Base-by-base conservation (phyloP, 2,888 invertebrate species). In the Watsonalla binaria region DNA sequence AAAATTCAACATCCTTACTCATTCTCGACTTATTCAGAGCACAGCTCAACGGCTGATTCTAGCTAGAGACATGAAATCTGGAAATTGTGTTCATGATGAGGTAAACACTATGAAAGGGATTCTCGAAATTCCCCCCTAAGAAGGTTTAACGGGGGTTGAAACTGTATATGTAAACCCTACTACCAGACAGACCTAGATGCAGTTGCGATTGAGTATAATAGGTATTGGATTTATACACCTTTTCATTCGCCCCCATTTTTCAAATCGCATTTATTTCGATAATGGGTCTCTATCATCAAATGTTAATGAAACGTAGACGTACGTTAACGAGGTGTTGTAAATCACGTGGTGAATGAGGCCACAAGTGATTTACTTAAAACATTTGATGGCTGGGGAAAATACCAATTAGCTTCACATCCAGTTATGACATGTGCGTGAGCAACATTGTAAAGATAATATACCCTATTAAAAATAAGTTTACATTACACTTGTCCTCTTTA, bases 221-320 rank as follows among this genome's bases (percentile, higher is more conserved):
- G 7, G 7, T 37, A 37, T 0, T 47, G 55, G 47, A 59, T 34
- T 45, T 42, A 51, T 52, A 54, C 13, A 9, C 51, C 42, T 48
- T 46, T 49, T 54, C 33, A 47, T 39, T 59, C 58, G 57, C 58
- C 54, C 48, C 57, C 59, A 64, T 69, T 50, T 37, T 57, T 56
- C 57, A 62, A 70, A 67, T 61, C 24, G 45, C 55, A 52, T 57
- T 46, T 50, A 59, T 64, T 68, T 70, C 59, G 63, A 66, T 66
- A 66, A 63, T 62, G 61, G 57, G 48, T 62, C 53, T 58, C 54
- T 63, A 66, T 65, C 59, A 60, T 57, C 60, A 61, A 7, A 54
- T 60, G 62, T 58, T 63, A 68, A 65, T 62, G 59, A 70, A 72
- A 65, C 60, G 62, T 54, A 55, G 60, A 66, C 60, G 61, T 57